phyloP scores from a whole-genome alignment of 2,797 vertebrate genomes.

The Chloroceryle amazona region DNA sequence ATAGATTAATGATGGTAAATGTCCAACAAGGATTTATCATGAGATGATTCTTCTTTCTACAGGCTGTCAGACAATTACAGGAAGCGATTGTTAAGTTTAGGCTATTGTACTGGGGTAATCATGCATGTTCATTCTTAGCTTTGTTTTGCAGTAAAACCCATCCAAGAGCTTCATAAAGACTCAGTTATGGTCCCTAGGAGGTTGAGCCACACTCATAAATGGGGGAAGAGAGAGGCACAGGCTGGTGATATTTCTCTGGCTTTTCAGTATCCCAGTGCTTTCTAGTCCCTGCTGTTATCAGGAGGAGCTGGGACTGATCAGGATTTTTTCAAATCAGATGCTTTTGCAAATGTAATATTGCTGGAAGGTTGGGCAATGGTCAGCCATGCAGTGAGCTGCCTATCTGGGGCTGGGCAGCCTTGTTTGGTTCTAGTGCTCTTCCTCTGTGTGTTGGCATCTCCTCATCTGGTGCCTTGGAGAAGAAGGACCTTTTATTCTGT shows the following conservation, averaged over 20 bases:
- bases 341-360: not conserved
- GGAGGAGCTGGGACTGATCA: not conserved
- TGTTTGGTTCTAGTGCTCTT: not conserved
- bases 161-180: conserved; percentile 43
- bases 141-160: conserved; percentile 42
- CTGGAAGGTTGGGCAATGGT: not conserved
- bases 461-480: not conserved
- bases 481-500: not conserved
- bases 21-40: conserved; percentile 51
- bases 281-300: rapidly evolving
- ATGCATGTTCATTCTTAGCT: conserved; percentile 26
- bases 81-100: conserved; percentile 61
- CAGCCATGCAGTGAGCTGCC: not conserved
- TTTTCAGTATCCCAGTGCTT: not conserved
- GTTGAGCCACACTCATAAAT: not conserved
- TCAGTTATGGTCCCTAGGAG: conserved; percentile 28
- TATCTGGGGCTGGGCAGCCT: not conserved
- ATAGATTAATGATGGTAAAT: conserved; percentile 63
- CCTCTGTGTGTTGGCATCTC: not conserved
- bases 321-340: not conserved
- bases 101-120: conserved; percentile 51
- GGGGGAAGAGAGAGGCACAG: not conserved
- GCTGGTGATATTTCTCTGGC: not conserved
- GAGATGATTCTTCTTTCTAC: not conserved
- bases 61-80: conserved; percentile 65